These are phyloP conservation scores for Clarias magur DNA, from an alignment of 2,113 vertebrate species.

Conservation along the genomic window DNA sequence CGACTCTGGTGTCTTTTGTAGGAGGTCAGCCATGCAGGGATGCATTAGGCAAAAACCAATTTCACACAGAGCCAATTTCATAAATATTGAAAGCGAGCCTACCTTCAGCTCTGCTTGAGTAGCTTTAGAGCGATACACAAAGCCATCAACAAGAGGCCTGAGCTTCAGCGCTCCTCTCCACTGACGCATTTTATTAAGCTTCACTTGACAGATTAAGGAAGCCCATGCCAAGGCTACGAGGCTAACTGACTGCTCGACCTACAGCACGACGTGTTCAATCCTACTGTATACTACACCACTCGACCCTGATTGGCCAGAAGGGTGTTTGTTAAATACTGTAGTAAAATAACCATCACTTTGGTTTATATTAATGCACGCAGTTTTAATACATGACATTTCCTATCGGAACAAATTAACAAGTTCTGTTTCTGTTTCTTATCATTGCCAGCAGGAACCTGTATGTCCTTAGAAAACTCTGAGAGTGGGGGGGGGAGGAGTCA, in stretches of 20 bases:
- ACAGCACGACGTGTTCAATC: background rate
- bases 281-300: background rate
- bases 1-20: slow-evolving; percentile 68
- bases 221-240: slow-evolving; percentile 30
- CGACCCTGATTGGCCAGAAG: background rate
- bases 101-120: slow-evolving; percentile 73
- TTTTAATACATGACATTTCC: background rate
- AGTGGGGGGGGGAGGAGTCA: no score
- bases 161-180: slow-evolving; percentile 61
- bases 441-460: background rate
- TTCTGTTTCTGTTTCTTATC: no score
- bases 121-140: slow-evolving; percentile 74
- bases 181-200: slow-evolving; percentile 63
- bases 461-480: no score
- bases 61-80: slow-evolving; percentile 81
- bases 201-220: slow-evolving; percentile 39
- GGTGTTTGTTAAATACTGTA: background rate
- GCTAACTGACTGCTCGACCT: slow-evolving; percentile 37
- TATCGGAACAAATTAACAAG: background rate
- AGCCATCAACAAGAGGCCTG: slow-evolving; percentile 73
- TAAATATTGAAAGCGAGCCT: slow-evolving; percentile 78
- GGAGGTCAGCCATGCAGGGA: slow-evolving; percentile 73
- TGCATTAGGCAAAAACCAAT: slow-evolving; percentile 82
- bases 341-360: background rate
- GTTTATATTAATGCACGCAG: background rate